A percentile compares a stretch with the other conserved stretches of the same genome.
Evolutionary conservation across 2,113 vertebrate species (phyloP).

Genomic region (Barbus barbus): DNA sequence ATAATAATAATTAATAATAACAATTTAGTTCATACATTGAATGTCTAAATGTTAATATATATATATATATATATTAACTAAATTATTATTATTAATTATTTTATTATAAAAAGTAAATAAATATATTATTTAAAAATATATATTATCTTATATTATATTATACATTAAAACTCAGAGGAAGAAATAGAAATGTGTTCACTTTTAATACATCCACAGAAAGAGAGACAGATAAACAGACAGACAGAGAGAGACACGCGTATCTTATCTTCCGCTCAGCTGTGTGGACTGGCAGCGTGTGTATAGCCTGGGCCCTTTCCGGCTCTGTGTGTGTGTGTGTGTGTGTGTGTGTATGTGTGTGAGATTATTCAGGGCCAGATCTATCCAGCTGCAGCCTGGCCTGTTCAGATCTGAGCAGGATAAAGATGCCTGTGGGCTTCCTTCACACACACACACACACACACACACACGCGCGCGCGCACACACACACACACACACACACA

Average conservation of each 20-base stretch:
- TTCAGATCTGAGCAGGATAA: constrained; percentile 38
- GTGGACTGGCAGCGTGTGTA: constrained; percentile 36
- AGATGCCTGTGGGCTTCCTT: constrained; percentile 20
- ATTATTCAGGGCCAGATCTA: constrained; percentile 16
- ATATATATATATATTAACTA: too few species aligned
- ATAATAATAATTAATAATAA: too few species aligned
- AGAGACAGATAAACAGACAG: neutral
- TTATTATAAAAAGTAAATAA: too few species aligned
- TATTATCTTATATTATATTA: too few species aligned
- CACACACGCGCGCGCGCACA: too few species aligned
- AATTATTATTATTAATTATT: too few species aligned
- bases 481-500: neutral
- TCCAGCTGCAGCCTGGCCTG: constrained; percentile 33
- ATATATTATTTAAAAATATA: too few species aligned
- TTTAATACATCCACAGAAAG: neutral
- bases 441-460: constrained; percentile 16
- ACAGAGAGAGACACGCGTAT: neutral
- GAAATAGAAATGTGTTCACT: neutral
- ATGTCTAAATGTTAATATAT: too few species aligned
- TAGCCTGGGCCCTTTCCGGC: constrained; percentile 42
- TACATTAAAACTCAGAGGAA: neutral
- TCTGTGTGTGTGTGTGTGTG: constrained; percentile 39
- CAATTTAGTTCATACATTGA: too few species aligned
- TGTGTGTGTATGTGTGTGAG: too few species aligned
- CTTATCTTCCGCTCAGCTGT: constrained; percentile 45